Percentiles rank a stretch among this genome's conserved stretches.
phyloP scores from a whole-genome alignment of 1,140 invertebrate genomes.

The Temnothorax nylanderi region DNA sequence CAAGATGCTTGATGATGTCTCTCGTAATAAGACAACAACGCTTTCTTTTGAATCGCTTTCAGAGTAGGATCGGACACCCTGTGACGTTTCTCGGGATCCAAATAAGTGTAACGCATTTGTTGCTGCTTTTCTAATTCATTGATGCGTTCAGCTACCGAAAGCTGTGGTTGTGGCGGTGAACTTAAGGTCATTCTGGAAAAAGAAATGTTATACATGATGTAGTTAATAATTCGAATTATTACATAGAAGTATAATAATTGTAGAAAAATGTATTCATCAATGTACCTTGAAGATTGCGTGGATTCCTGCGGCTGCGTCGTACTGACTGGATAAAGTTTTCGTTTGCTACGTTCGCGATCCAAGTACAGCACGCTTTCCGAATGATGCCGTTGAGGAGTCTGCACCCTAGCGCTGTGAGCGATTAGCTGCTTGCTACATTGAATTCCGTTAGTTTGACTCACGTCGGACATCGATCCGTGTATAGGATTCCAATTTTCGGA shows the following conservation, averaged over 20 bases:
- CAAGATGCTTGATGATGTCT: constrained; percentile 89
- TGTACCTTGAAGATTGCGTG: constrained; percentile 69
- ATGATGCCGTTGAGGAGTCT: constrained; percentile 92
- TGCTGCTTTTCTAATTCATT: constrained; percentile 89
- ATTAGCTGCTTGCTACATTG: constrained; percentile 88
- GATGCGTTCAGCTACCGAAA: constrained; percentile 92
- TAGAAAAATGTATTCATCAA: background rate
- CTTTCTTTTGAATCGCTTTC: constrained; percentile 95
- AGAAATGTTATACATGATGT: background rate
- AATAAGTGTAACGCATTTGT: constrained; percentile 89
- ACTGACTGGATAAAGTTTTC: constrained; percentile 81
- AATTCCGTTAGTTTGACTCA: constrained; percentile 76
- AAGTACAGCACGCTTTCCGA: constrained; percentile 93
- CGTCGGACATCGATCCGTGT: constrained; percentile 80
- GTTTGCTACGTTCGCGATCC: constrained; percentile 82
- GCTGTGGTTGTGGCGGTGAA: constrained; percentile 85
- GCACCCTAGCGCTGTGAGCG: constrained; percentile 92
- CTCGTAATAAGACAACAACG: constrained; percentile 94
- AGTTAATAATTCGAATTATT: background rate
- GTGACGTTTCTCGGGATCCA: constrained; percentile 92
- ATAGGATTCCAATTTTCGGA: constrained; percentile 76
- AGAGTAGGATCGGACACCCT: constrained; percentile 91
- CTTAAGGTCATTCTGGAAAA: constrained; percentile 78
- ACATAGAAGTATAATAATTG: constrained; percentile 7
- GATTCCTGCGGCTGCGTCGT: constrained; percentile 79